Evolutionary conservation across 1,140 invertebrate genomes (phyloP), one percentile per base, ranked within the genome.

Genomic region (Heliothis virescens): DNA sequence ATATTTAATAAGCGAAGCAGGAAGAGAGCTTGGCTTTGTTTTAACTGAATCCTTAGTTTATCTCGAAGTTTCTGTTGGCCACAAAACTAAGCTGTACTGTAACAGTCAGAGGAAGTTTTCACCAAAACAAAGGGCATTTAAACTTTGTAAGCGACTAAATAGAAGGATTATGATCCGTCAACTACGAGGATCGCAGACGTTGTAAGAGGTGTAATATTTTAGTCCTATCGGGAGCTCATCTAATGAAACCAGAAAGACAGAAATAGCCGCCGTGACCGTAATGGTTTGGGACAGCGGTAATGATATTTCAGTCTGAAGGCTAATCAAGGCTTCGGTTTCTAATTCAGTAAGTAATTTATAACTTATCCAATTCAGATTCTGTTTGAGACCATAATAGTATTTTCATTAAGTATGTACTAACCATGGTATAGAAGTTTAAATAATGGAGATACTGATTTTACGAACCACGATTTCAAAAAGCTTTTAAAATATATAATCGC

Each of bases 11-110:
- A 63, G 29, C 12, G 34, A 13, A 13, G 16, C 41, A 60, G 21
- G 41, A 67, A 67, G 63, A 67, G 16, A 18, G 63, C 9, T 47
- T 2, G 63, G 63, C 63, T 67, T 67, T 67, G 63, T 67, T 47
- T n/a, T 65, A 48, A 67, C n/a, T 67, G 41, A 67, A 67, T 21
- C 41, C 16, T 67, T 67, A n/a, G 67, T 71, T 71, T 50, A 71
- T 52, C 21, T 18, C 67, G 10, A 71, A 52, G 15, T 65, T 65
- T 29, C 48, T 63, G 15, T n/a, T 29, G 12, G 12, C 26, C 15
- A 15, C 21, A 50, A 48, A 67, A 71, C 67, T 53, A 50, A 29
- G 52, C 67, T 18, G 13, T 29, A 18, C 3, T 18, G 5, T 57
- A 16, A 71, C 26, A 34, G 59, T 29, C 1, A 34, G 34, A 16